These are phyloP conservation scores for Zygothrica quintamaculata DNA, from an alignment of 2,888 invertebrate genomes.

Conservation along the genomic window DNA sequence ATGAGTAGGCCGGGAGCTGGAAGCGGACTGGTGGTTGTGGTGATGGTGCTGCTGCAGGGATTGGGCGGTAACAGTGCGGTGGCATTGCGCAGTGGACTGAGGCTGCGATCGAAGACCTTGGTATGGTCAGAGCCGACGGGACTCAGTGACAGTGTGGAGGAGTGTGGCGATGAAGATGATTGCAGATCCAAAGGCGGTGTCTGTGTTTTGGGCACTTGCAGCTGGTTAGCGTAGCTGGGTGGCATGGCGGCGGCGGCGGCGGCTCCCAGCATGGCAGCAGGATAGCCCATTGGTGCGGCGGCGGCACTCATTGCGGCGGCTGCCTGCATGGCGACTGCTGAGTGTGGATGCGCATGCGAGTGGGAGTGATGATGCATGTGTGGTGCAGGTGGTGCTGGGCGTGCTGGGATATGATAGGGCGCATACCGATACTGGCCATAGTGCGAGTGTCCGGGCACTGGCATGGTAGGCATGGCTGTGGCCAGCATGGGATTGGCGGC, in stretches of 20 bases:
- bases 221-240: conserved; percentile 55
- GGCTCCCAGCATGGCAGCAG: conserved; percentile 68
- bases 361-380: conserved; percentile 84
- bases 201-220: conserved; percentile 82
- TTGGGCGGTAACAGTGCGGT: conserved; percentile 21
- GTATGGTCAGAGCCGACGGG: conserved; percentile 84
- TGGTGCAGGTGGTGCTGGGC: conserved; percentile 81
- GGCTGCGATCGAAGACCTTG: conserved; percentile 83
- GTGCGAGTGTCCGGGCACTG: conserved; percentile 85
- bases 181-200: conserved; percentile 84
- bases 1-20: conserved; percentile 73
- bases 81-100: conserved; percentile 74
- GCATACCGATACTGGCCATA: conserved; percentile 84
- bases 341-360: conserved; percentile 83
- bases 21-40: conserved; percentile 52
- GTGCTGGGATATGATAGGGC: conserved; percentile 86
- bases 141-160: conserved; percentile 84
- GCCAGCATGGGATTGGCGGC: conserved; percentile 85
- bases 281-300: conserved; percentile 62
- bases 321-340: conserved; percentile 52
- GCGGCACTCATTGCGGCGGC: conserved; percentile 80
- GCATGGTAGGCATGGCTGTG: conserved; percentile 85
- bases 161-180: conserved; percentile 83
- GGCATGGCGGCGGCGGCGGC: conserved; percentile 68
- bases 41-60: conserved; percentile 8